These are phyloP conservation scores for Strigops habroptila DNA, from an alignment of 2,113 vertebrate genomes.

Conservation along the genomic window DNA sequence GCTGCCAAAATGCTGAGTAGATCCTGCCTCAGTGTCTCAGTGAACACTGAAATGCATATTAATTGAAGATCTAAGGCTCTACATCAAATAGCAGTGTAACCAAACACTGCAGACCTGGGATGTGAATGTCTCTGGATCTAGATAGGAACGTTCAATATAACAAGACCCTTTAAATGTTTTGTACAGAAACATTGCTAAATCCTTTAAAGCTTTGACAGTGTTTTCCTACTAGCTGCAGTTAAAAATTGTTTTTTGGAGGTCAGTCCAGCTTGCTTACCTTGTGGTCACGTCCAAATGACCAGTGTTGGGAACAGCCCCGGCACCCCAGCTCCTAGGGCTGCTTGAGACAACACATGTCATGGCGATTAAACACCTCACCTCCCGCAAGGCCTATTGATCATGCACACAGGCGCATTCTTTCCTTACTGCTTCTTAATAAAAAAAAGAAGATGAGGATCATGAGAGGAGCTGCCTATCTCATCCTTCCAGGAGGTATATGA, in stretches of 20 bases:
- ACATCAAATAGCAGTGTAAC: conserved; percentile 16
- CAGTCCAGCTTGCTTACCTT: conserved; percentile 16
- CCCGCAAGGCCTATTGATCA: background rate
- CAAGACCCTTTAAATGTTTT: conserved; percentile 51
- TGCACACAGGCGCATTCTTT: background rate
- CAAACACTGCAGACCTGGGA: conserved; percentile 4
- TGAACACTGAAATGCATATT: conserved; percentile 39
- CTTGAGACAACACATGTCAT: background rate
- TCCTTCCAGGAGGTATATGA: background rate
- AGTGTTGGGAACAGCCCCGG: background rate
- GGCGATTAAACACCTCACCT: background rate
- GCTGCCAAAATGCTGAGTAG: conserved; percentile 27
- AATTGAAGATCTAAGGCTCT: conserved; percentile 49
- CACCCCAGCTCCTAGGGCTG: background rate
- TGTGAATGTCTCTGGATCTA: conserved; percentile 22
- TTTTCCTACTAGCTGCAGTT: conserved; percentile 51
- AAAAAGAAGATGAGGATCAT: background rate
- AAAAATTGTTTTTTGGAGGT: conserved; percentile 34
- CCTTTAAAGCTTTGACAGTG: conserved; percentile 30
- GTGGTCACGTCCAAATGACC: background rate
- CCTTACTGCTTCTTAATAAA: background rate
- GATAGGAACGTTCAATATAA: conserved; percentile 36
- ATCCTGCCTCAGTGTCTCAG: conserved; percentile 20
- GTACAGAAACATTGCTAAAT: conserved; percentile 26
- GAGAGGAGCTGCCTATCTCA: background rate